Percentiles rank a stretch among this genome's conserved stretches.
phyloP scores from a whole-genome alignment of 1,140 invertebrate genomes.

The Lasioglossum baleicum region DNA sequence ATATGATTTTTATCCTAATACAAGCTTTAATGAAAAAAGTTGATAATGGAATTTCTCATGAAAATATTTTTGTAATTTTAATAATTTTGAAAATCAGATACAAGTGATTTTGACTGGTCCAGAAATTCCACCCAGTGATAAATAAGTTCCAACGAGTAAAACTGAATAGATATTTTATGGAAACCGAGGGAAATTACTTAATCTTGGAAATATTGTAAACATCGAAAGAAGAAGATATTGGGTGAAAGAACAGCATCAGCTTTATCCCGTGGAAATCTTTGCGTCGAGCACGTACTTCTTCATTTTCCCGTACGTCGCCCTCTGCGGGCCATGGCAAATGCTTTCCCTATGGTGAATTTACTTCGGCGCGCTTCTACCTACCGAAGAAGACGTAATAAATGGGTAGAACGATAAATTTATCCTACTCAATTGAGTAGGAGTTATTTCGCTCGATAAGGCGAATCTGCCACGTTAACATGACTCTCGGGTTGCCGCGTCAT shows the following conservation, averaged over 20 bases:
- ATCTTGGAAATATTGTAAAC: conserved; percentile 35
- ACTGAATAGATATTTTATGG: not conserved
- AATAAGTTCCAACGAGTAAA: not conserved
- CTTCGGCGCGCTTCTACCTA: conserved; percentile 18
- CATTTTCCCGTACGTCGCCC: conserved; percentile 45
- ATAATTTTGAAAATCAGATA: no score
- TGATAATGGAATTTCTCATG: no score
- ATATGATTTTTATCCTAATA: no score
- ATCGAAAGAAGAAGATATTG: conserved; percentile 17
- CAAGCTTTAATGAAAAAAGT: no score
- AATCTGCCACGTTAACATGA: conserved; percentile 48
- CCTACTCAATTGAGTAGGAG: conserved; percentile 32
- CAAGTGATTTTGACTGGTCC: no score
- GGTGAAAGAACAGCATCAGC: conserved; percentile 38
- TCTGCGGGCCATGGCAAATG: conserved; percentile 37
- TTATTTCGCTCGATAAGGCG: conserved; percentile 57
- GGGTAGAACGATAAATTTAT: conserved; percentile 44
- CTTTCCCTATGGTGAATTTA: conserved; percentile 57
- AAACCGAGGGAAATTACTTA: conserved; percentile 22
- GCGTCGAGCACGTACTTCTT: conserved; percentile 54
- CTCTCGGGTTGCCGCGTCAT: conserved; percentile 27
- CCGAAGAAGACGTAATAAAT: conserved; percentile 52
- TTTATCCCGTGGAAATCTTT: conserved; percentile 28
- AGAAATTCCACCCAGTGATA: no score
- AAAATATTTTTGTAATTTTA: no score